Evolutionary conservation across 1,140 invertebrate genomes (phyloP).

Genomic region (Conus ventricosus): DNA sequence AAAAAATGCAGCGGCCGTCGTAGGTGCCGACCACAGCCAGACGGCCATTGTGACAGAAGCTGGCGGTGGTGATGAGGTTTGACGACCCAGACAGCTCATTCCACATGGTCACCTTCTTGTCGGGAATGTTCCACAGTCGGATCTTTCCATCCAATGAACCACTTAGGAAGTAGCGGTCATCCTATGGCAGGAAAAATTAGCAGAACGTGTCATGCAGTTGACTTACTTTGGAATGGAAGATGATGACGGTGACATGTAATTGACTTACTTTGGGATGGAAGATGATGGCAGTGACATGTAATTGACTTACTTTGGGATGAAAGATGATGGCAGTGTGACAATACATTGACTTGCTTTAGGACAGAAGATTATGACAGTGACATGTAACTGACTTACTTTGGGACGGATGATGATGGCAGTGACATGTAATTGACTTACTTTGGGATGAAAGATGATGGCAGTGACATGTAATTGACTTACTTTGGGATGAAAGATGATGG

Average conservation of each 20-base stretch:
- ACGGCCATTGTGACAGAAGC: slow-evolving; percentile 97
- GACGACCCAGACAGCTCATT: slow-evolving; percentile 85
- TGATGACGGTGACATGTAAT: slow-evolving; percentile 91
- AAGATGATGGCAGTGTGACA: slow-evolving; percentile 98
- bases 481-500: slow-evolving; percentile 97
- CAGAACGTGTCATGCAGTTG: too few relatives aligned
- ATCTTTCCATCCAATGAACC: slow-evolving; percentile 97
- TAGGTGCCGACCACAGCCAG: slow-evolving; percentile 91
- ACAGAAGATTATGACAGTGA: slow-evolving; percentile 98
- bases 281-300: slow-evolving; percentile 93
- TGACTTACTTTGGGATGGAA: slow-evolving; percentile 90
- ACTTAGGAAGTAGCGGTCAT: slow-evolving; percentile 96
- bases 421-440: slow-evolving; percentile 76
- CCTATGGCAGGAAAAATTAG: slow-evolving; percentile 70
- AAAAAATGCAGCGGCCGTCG: slow-evolving; percentile 98
- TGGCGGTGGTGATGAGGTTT: slow-evolving; percentile 97
- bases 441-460: too few relatives aligned
- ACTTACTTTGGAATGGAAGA: slow-evolving; percentile 92
- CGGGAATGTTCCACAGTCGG: slow-evolving; percentile 98
- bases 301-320: slow-evolving; percentile 85
- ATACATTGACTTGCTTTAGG: slow-evolving; percentile 82
- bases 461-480: slow-evolving; percentile 65
- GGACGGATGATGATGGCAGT: slow-evolving; percentile 99
- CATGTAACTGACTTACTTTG: slow-evolving; percentile 78
- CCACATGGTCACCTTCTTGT: slow-evolving; percentile 97